Evolutionary conservation across 2,888 invertebrate species (phyloP), one percentile per base, ranked within the genome.

Genomic region (Halictus ligatus): DNA sequence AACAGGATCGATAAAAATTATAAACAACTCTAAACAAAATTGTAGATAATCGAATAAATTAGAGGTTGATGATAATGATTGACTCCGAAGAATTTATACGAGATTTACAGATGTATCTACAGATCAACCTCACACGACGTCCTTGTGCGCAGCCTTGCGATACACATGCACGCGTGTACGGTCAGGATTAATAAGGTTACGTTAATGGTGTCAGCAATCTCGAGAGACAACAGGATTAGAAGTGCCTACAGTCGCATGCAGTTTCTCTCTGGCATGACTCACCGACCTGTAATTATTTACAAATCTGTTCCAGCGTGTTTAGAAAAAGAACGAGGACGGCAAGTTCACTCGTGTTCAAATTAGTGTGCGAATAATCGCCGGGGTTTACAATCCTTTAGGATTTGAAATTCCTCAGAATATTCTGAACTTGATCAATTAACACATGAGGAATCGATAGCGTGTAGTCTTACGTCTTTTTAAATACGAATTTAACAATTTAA

Each of bases 131-230:
- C 84, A 48, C 18, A 25, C 58, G 15, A n/a, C 82, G 84, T 81
- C 90, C 90, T 90, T 87, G 84, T 74, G 71, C 18, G 54, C 79
- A 85, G 43, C 89, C 90, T 90, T 84, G 90, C 78, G 15, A 54
- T 80, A 60, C 81, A 35, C 69, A 60, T 81, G 81, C 81, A 40
- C 50, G 58, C 46, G 29, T 71, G 71, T 72, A 73, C 69, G 60
- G 48, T 15, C 40, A 35, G 73, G 50, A 73, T 80, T 64, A 89
- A 86, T 86, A 78, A 80, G 78, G 64, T 84, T 78, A 76, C 75
- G 73, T 82, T 84, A 81, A 73, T 79, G 58, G 74, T 75, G 73
- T 78, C 69, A 48, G 76, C n/a, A 46, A 67, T 76, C 54, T 54
- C 29, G 18, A 69, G 50, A 84, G 60, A 78, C 74, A 54, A 74